These are phyloP conservation scores for Bryconaethiops microstoma DNA, from an alignment of 2,797 vertebrate species.

Conservation along the genomic window DNA sequence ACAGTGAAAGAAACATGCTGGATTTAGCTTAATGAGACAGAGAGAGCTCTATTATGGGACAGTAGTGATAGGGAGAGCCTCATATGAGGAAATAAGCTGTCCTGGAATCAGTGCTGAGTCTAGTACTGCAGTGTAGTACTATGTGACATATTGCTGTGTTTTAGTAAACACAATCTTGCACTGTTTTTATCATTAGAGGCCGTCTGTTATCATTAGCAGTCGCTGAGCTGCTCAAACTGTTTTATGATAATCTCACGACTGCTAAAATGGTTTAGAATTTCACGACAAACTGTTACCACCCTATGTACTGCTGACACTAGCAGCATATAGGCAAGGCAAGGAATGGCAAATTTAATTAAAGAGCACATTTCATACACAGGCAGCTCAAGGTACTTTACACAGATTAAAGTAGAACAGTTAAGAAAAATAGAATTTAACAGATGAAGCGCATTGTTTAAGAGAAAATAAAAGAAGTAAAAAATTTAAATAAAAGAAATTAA, in stretches of 20 bases:
- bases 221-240: background rate
- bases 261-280: background rate
- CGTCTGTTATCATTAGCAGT: background rate
- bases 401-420: too few species aligned
- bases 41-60: background rate
- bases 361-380: too few species aligned
- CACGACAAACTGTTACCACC: background rate
- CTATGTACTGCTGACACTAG: background rate
- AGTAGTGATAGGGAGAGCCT: background rate
- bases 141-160: background rate
- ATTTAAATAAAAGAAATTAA: too few species aligned
- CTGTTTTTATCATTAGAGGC: background rate
- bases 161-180: background rate
- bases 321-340: background rate
- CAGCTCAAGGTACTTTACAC: too few species aligned
- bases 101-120: background rate
- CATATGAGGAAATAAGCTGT: background rate
- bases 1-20: background rate
- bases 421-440: too few species aligned
- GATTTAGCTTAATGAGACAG: too few species aligned
- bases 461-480: too few species aligned
- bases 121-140: background rate
- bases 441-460: too few species aligned
- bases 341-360: too few species aligned
- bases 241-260: background rate